Conservation (phyloP, 2,113 vertebrate genomes). For the Thymallus thymallus region DNA sequence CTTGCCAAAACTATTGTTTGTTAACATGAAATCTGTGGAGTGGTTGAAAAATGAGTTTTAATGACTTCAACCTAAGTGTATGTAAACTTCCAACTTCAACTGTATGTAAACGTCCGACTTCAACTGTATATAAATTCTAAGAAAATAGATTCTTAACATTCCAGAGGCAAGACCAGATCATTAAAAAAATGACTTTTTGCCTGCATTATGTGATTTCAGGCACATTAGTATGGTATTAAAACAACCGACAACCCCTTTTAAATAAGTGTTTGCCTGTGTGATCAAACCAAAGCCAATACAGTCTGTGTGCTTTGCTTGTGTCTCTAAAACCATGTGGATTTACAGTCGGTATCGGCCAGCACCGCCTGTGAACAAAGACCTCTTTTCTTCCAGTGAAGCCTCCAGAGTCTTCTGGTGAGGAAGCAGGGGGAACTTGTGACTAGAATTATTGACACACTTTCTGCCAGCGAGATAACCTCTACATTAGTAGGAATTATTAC, state of each 20-base stretch:
- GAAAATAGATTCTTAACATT: not conserved
- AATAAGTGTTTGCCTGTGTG: conserved; percentile 11
- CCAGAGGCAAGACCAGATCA: not conserved
- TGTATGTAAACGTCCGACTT: too few relatives aligned
- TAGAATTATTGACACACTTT: conserved; percentile 62
- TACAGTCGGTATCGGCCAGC: conserved; percentile 21
- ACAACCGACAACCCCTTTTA: conserved; percentile 16
- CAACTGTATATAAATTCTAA: not conserved
- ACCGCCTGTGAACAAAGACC: conserved; percentile 54
- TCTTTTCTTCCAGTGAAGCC: conserved; percentile 37
- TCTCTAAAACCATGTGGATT: conserved; percentile 44
- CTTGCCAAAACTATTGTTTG: too few relatives aligned
- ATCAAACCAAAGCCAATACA: conserved; percentile 33
- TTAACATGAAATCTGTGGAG: too few relatives aligned
- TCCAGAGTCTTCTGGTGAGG: conserved; percentile 46
- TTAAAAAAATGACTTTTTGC: not conserved
- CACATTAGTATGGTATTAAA: not conserved
- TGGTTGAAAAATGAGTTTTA: too few relatives aligned
- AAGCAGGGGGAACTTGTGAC: conserved; percentile 49
- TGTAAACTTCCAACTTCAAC: too few relatives aligned
- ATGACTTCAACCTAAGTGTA: too few relatives aligned
- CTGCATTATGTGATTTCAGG: conserved; percentile 16
- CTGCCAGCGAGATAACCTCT: conserved; percentile 52
- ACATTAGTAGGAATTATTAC: conserved; percentile 40
- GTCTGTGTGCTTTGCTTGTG: conserved; percentile 1